These are phyloP conservation scores for Mayetiola destructor DNA, from an alignment of 2,888 invertebrate species.

Conservation along the genomic window DNA sequence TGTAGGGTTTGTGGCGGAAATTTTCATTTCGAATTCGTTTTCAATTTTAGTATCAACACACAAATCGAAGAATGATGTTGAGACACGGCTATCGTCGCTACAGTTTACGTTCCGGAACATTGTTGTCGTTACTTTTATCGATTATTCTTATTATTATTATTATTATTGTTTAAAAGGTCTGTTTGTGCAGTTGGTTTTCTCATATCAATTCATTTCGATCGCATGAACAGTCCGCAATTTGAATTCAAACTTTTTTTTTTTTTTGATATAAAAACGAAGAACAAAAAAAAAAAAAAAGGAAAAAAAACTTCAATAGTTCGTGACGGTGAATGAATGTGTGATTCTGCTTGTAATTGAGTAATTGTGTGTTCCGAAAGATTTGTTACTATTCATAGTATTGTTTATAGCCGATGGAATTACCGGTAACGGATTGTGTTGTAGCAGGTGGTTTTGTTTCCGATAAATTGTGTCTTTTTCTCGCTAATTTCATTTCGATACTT, in stretches of 20 bases:
- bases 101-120: too few relatives aligned
- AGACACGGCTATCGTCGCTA: too few relatives aligned
- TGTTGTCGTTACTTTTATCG: background rate
- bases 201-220: background rate
- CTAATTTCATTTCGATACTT: background rate
- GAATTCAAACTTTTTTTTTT: background rate
- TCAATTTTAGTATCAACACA: constrained; percentile 4
- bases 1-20: background rate
- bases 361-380: background rate
- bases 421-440: constrained; percentile 8
- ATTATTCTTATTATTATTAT: background rate
- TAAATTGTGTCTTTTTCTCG: background rate
- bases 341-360: constrained; percentile 4
- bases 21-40: constrained; percentile 12
- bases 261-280: background rate
- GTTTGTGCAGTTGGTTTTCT: constrained; percentile 10
- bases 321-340: constrained; percentile 11
- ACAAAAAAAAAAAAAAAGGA: background rate
- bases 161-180: background rate
- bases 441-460: constrained; percentile 4
- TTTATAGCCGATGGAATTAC: background rate
- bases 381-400: too few relatives aligned
- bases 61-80: constrained; percentile 1
- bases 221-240: background rate
- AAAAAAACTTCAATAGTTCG: background rate